Percentiles rank a stretch among this genome's conserved stretches.
Evolutionary conservation across 1,140 invertebrate genomes (phyloP).

Genomic region (Aphis craccivora): DNA sequence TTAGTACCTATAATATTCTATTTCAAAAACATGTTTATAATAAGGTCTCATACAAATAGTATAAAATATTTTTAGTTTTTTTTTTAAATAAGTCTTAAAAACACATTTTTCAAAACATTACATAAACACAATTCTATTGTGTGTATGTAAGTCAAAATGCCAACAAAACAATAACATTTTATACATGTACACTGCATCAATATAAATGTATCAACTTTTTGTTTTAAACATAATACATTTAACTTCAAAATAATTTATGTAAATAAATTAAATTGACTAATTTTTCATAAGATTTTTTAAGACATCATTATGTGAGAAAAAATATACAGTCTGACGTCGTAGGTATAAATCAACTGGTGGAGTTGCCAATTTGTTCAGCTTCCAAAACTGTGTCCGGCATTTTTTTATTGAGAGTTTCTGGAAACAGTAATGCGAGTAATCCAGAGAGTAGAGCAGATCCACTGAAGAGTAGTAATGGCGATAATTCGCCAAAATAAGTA

Average conservation of each 20-base stretch:
- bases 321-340: background rate
- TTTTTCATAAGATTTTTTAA: background rate
- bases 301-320: background rate
- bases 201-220: background rate
- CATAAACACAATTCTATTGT: background rate
- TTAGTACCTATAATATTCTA: background rate
- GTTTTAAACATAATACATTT: background rate
- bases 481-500: constrained; percentile 41
- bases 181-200: background rate
- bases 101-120: constrained; percentile 5
- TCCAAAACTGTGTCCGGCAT: constrained; percentile 79
- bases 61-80: constrained; percentile 6
- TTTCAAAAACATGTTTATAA: background rate
- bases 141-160: background rate
- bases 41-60: background rate
- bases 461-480: constrained; percentile 77
- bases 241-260: background rate
- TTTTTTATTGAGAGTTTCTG: constrained; percentile 78
- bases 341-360: background rate
- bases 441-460: constrained; percentile 72
- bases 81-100: constrained; percentile 11
- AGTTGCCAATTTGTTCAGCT: constrained; percentile 74
- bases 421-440: constrained; percentile 73
- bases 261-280: background rate
- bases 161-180: background rate